Percentiles rank a stretch among this genome's conserved stretches.
Conservation (phyloP, 2,113 vertebrate species). For the Mixornis gularis region DNA sequence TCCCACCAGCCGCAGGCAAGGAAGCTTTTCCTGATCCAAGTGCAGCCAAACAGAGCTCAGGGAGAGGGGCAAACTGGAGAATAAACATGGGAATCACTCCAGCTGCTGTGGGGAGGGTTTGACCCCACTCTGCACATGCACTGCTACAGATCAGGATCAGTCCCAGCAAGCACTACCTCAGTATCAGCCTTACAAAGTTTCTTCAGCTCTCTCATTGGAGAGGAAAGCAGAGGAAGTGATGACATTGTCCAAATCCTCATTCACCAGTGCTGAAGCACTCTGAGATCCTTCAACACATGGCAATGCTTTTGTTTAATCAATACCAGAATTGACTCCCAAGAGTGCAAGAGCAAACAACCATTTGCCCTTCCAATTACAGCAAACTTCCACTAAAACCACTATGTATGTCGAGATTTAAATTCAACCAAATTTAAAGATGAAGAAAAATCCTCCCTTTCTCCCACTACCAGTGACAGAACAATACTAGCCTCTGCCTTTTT, state of each 20-base stretch:
- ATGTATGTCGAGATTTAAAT: rapidly evolving
- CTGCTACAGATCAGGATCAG: background rate
- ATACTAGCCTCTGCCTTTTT: background rate
- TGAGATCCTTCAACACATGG: background rate
- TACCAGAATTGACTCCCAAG: background rate
- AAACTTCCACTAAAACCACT: background rate
- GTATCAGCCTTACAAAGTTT: background rate
- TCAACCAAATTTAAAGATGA: background rate
- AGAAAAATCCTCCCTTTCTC: background rate
- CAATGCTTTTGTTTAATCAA: background rate
- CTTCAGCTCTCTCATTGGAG: background rate
- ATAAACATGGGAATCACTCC: background rate
- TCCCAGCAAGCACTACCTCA: background rate
- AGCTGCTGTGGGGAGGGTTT: background rate
- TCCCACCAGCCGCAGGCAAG: background rate
- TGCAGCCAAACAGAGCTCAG: background rate
- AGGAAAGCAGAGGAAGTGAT: background rate
- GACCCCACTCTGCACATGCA: background rate
- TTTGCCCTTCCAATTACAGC: background rate
- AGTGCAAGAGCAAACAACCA: background rate
- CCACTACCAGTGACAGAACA: background rate
- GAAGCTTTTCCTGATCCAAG: background rate
- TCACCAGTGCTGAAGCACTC: background rate
- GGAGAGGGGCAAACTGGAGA: background rate
- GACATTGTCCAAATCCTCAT: background rate